Conservation (phyloP, 2,888 invertebrate genomes). For the Sepiola atlantica region DNA sequence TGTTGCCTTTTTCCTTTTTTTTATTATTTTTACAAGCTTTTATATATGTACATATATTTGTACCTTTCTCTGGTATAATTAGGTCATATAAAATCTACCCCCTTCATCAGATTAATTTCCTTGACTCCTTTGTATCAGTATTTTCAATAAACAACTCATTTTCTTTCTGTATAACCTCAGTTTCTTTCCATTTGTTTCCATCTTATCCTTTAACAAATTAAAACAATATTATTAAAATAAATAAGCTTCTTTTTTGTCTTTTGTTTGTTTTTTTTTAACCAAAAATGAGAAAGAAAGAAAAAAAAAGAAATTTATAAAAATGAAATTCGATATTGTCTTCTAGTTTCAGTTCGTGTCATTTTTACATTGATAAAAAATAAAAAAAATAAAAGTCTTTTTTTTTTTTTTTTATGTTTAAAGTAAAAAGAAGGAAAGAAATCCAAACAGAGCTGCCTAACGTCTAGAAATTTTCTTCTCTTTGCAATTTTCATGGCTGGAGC, state of each 20-base stretch:
- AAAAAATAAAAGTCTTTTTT: too few species aligned
- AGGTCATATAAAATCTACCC: slow-evolving; percentile 2
- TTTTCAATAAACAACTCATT: slow-evolving; percentile 6
- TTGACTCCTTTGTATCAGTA: slow-evolving; percentile 16
- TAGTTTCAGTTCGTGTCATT: not conserved
- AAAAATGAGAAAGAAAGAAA: too few species aligned
- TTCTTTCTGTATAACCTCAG: slow-evolving; percentile 32
- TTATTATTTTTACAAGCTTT: not conserved
- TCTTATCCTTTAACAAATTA: not conserved
- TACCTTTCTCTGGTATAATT: not conserved
- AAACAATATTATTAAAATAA: not conserved
- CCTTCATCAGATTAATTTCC: not conserved
- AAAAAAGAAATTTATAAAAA: too few species aligned
- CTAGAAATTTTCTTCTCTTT: not conserved
- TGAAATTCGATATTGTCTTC: not conserved
- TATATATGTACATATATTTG: not conserved
- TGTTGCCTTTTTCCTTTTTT: not conserved
- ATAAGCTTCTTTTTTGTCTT: not conserved
- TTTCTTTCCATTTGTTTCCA: not conserved
- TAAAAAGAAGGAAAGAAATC: not conserved
- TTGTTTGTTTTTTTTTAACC: too few species aligned
- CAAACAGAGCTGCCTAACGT: not conserved
- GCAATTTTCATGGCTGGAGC: too few species aligned
- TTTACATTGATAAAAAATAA: not conserved
- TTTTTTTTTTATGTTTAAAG: too few species aligned